Base-by-base conservation (phyloP, 1,140 invertebrate species). In the Tetranychus urticae region DNA sequence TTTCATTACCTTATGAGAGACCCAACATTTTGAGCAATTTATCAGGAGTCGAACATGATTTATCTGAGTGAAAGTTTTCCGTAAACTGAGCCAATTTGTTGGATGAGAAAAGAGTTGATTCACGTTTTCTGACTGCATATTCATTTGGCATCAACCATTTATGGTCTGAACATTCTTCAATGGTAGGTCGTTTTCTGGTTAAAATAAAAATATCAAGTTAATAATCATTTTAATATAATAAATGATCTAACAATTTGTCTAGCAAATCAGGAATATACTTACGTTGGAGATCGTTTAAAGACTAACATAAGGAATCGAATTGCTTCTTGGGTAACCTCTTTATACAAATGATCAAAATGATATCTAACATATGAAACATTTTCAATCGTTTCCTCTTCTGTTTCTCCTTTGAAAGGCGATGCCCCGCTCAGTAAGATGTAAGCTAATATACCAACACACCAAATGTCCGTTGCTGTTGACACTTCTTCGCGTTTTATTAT, bases 371-470 rank as follows among this genome's bases (percentile, higher is more conserved):
- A 92, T 39, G 81, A 80, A 62, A 97, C 88, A 71, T 97, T 96
- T 68, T 88, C 82, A 63, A 81, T 80, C 0, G 88, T 93, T 70
- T 94, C 88, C 35, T 82, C 78, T 56, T 84, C 81, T 65, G 82
- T 82, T 34, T 77, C 76, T 5, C 88, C 90, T 56, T 78, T 76
- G 80, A 96, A 98, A 42, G 94, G 90, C 45, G 91, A 88, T 10
- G 81, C 81, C 10, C 94, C 94, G 13, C 89, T 93, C 42, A 99
- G 73, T 70, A 98, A 76, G n/a, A 94, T 77, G 74, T 97, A 98
- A 2, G 86, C 79, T 0, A 98, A 74, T 5, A 91, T 86, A 34
- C 89, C 94, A 34, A 97, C 76, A 56, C 85, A 85, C 94, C 94
- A 99, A 65, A 97, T 84, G 73, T 99, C 94, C 36, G 86, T 87